Percentiles rank a stretch among this genome's conserved stretches.
Conservation (phyloP, 1,140 invertebrate species). For the Drosophila tristis region DNA sequence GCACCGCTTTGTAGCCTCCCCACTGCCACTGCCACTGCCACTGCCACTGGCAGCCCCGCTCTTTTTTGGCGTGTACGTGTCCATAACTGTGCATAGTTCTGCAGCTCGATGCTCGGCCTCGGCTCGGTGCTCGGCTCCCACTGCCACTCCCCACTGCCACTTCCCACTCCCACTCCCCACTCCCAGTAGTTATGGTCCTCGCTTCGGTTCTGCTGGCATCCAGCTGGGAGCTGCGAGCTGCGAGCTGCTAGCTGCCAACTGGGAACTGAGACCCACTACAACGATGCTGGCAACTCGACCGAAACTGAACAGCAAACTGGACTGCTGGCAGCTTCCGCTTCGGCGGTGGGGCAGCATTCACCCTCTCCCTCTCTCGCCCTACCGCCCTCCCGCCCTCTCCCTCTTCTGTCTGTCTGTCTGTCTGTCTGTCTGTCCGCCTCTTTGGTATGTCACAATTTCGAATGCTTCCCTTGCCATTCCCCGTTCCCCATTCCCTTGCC, state of each 20-base stretch:
- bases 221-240: constrained; percentile 19
- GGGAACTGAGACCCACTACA: constrained; percentile 9
- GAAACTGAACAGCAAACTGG: constrained; percentile 31
- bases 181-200: no score
- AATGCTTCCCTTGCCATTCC: constrained; percentile 11
- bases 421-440: constrained; percentile 2
- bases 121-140: no score
- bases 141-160: no score
- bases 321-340: constrained; percentile 46
- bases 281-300: constrained; percentile 2
- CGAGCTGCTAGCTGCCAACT: constrained; percentile 10
- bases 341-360: no score
- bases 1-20: not conserved
- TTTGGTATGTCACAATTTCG: constrained; percentile 48
- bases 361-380: no score
- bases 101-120: constrained; percentile 2
- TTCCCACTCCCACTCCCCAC: no score
- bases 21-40: not conserved
- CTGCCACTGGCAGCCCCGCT: not conserved
- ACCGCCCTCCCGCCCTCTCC: not conserved
- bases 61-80: constrained; percentile 43
- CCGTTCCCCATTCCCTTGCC: no score
- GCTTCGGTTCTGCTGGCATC: constrained; percentile 1
- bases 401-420: not conserved
- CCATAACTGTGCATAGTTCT: constrained; percentile 62